These are phyloP conservation scores for Priapulus caudatus DNA, from an alignment of 2,888 invertebrate species.

Conservation along the genomic window DNA sequence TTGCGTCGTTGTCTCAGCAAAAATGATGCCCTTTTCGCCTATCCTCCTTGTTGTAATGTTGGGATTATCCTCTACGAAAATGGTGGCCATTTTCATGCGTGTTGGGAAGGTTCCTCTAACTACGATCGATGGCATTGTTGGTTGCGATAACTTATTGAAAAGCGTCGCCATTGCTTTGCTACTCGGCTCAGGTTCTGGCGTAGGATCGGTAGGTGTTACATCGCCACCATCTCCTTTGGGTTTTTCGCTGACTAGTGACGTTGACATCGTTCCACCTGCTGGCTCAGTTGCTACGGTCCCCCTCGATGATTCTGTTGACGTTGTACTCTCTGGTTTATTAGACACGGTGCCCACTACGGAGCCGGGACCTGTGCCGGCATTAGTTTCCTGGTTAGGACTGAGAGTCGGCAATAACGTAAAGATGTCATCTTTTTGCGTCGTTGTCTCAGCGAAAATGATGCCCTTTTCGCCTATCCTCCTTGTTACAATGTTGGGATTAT, in stretches of 20 bases:
- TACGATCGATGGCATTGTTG: neutral
- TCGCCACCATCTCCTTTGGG: too few species aligned
- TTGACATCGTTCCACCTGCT: too few species aligned
- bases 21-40: neutral
- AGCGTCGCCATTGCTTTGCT: conserved; percentile 1
- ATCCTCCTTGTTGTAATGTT: neutral
- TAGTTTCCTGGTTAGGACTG: neutral
- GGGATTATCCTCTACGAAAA: conserved; percentile 1
- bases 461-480: neutral
- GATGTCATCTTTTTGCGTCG: conserved; percentile 3
- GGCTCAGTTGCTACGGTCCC: too few species aligned
- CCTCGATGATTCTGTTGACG: too few species aligned
- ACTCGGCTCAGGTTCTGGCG: neutral
- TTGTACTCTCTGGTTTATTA: too few species aligned
- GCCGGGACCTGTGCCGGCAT: neutral
- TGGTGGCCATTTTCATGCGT: neutral
- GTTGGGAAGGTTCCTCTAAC: neutral
- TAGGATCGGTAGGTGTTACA: too few species aligned
- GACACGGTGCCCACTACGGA: neutral
- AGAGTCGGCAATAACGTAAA: neutral
- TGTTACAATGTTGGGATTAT: neutral
- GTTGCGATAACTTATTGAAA: neutral
- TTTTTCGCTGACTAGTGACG: neutral
- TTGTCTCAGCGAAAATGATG: neutral
- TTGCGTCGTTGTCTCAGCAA: neutral